Conservation (phyloP, 1,140 invertebrate genomes). For the Drosophila sp. region DNA sequence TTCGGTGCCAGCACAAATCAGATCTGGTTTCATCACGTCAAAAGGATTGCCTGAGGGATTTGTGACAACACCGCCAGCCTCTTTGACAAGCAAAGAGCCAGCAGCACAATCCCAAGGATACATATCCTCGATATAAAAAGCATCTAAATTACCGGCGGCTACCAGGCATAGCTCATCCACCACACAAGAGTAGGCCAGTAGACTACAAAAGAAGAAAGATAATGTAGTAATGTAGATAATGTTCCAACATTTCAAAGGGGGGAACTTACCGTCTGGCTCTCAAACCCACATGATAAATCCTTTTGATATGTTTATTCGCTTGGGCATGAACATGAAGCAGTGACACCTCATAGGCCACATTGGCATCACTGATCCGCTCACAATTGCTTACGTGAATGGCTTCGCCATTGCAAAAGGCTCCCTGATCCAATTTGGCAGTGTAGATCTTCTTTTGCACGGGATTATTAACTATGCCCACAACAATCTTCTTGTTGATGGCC, state of each 20-base stretch:
- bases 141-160: slow-evolving; percentile 88
- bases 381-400: slow-evolving; percentile 83
- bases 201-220: slow-evolving; percentile 27
- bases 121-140: slow-evolving; percentile 89
- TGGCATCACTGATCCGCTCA: slow-evolving; percentile 62
- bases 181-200: slow-evolving; percentile 72
- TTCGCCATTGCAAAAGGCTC: slow-evolving; percentile 90
- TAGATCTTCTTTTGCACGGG: slow-evolving; percentile 90
- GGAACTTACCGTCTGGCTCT: slow-evolving; percentile 68
- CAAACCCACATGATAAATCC: slow-evolving; percentile 74
- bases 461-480: slow-evolving; percentile 90
- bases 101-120: slow-evolving; percentile 89
- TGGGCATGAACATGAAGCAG: slow-evolving; percentile 68
- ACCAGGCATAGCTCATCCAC: slow-evolving; percentile 87
- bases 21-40: slow-evolving; percentile 87
- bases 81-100: slow-evolving; percentile 88
- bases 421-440: slow-evolving; percentile 87
- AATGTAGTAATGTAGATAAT: not conserved
- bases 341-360: slow-evolving; percentile 81
- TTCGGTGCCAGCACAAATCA: slow-evolving; percentile 86
- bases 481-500: slow-evolving; percentile 86
- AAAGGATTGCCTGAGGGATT: slow-evolving; percentile 85
- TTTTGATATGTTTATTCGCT: slow-evolving; percentile 77
- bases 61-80: slow-evolving; percentile 88
- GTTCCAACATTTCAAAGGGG: not conserved